Base-by-base conservation (phyloP, 2,797 vertebrate genomes). In the Rhinichthys osculus region DNA sequence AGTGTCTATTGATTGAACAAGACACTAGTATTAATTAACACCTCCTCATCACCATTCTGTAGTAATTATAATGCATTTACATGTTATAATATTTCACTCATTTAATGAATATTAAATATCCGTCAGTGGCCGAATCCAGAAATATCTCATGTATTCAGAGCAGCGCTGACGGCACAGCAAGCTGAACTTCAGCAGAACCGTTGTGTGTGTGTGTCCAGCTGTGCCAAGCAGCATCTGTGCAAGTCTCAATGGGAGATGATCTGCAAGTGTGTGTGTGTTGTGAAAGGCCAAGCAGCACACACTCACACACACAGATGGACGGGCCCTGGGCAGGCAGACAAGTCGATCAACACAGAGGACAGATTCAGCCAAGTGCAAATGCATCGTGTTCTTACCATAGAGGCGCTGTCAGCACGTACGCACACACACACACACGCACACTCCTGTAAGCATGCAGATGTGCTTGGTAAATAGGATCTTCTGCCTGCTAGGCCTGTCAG, bases 251-350 rank as follows among this genome's bases (percentile, higher is more conserved):
- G 73, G 81, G 78, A 72, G 47, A 38, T 72, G 82, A 70, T 88
- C 84, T 82, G 67, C 64, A 5, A 1, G 86, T 70, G 27, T 81
- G 74, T 80, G 57, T 64, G 59, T 71, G 80, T 66, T 80, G 33
- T 27, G 78, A 21, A 84, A 69, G 50, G 83, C 62, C 47, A 13
- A 83, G 76, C 54, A 71, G 62, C 57, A 74, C 69, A 78, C 66
- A 81, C 47, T n/a, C 92, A 92, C 93, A 92, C 93, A 92, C 92
- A 93, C 93, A 95, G 94, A 95, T 94, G 94, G 95, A 95, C 94
- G 92, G 94, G 93, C 93, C 88, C 87, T 92, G 93, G 94, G 90
- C 94, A 86, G 74, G 81, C 86, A 88, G 89, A 90, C 86, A 83
- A 90, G 89, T 83, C 85, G 84, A 90, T 88, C 87, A 87, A 88